Conservation (phyloP, 2,888 invertebrate species). For the Drosophila atripex region DNA sequence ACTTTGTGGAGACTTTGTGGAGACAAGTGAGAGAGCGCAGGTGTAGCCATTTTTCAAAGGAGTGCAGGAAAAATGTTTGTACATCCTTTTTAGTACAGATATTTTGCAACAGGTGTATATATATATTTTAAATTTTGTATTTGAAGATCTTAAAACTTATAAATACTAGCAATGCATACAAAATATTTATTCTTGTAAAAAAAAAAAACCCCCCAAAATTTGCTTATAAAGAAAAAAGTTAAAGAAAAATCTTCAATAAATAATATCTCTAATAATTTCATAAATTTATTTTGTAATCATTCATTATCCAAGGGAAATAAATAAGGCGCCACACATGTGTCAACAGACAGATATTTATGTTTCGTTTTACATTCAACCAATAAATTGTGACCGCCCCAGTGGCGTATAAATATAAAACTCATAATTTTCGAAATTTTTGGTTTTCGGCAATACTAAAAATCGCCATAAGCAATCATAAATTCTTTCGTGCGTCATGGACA, state of each 20-base stretch:
- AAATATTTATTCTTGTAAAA: no score
- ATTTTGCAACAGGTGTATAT: no score
- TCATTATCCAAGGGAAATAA: neutral
- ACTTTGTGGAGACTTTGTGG: neutral
- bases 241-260: no score
- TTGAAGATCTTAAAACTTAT: no score
- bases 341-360: conserved; percentile 63
- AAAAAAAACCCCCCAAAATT: no score
- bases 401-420: conserved; percentile 44
- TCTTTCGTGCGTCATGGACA: conserved; percentile 70
- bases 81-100: no score
- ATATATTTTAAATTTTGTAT: no score
- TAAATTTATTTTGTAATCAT: neutral
- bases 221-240: no score
- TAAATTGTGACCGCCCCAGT: conserved; percentile 54
- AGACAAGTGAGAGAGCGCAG: neutral
- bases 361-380: conserved; percentile 75
- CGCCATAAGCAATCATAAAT: conserved; percentile 67
- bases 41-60: no score
- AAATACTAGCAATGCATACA: no score
- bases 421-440: conserved; percentile 38
- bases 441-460: conserved; percentile 11
- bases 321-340: conserved; percentile 27
- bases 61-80: no score
- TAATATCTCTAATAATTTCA: no score